Percentiles rank a stretch among this genome's conserved stretches.
These are phyloP conservation scores for Spheniscus mendiculus DNA, from an alignment of 2,113 vertebrate species.

Conservation along the genomic window DNA sequence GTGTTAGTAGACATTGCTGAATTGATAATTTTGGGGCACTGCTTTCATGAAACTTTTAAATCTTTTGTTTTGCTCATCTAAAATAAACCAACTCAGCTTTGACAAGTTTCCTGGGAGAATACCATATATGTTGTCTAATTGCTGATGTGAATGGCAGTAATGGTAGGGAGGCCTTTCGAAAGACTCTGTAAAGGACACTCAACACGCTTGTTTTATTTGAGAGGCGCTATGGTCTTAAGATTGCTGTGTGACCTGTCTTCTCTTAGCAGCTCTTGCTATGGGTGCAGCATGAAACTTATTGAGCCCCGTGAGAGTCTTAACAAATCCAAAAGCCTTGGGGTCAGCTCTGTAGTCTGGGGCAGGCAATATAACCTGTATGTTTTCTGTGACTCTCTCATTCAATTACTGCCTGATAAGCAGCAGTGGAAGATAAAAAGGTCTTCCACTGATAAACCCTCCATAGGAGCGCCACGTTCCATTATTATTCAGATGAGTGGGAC, in stretches of 20 bases:
- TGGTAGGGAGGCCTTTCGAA: background rate
- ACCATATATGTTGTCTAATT: background rate
- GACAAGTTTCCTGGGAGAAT: background rate
- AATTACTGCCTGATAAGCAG: background rate
- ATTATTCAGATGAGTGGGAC: background rate
- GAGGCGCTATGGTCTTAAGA: background rate
- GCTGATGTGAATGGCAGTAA: background rate
- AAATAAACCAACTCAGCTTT: background rate
- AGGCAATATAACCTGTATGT: background rate
- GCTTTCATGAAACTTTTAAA: background rate
- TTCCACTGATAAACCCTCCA: background rate
- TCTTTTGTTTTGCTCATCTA: background rate
- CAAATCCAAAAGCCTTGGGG: background rate
- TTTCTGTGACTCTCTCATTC: background rate
- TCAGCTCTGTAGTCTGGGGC: background rate
- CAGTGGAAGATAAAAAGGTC: background rate
- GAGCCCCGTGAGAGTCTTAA: background rate
- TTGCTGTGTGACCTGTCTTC: background rate
- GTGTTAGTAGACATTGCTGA: background rate
- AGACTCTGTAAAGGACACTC: background rate
- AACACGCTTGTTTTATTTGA: background rate
- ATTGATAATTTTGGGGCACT: background rate
- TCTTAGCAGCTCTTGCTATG: background rate
- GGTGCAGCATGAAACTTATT: background rate
- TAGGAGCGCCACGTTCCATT: background rate